A percentile compares a stretch with the other conserved stretches of the same genome.
phyloP scores from a whole-genome alignment of 2,797 vertebrate genomes.

The Aplochiton taeniatus region DNA sequence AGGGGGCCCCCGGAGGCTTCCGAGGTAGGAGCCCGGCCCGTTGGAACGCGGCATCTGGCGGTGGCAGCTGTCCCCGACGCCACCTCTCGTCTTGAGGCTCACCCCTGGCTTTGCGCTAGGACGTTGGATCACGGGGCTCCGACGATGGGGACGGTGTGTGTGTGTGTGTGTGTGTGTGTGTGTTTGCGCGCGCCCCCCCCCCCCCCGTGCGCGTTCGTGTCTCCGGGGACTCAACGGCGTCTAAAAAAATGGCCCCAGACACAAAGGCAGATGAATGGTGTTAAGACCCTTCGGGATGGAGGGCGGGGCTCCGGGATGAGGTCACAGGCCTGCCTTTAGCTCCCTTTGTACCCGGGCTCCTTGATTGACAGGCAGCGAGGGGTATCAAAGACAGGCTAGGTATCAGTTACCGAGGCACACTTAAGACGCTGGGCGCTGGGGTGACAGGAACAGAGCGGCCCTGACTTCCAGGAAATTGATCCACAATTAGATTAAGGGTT shows the following conservation, averaged over 20 bases:
- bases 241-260: slow-evolving; percentile 63
- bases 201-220: not conserved
- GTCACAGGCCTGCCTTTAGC: slow-evolving; percentile 71
- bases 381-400: slow-evolving; percentile 61
- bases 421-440: no score
- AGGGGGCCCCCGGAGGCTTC: slow-evolving; percentile 39
- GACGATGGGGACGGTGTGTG: slow-evolving; percentile 24
- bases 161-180: slow-evolving; percentile 34
- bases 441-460: no score
- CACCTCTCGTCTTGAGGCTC: slow-evolving; percentile 81
- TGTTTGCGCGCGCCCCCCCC: no score
- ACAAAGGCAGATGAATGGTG: slow-evolving; percentile 68
- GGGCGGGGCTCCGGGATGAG: slow-evolving; percentile 67
- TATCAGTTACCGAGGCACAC: slow-evolving; percentile 37
- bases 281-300: slow-evolving; percentile 69
- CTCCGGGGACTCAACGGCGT: slow-evolving; percentile 47
- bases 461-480: no score
- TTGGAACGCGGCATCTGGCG: slow-evolving; percentile 69
- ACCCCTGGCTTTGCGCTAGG: slow-evolving; percentile 68
- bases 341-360: slow-evolving; percentile 60
- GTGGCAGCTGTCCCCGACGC: slow-evolving; percentile 79
- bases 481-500: no score
- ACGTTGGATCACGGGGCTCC: slow-evolving; percentile 64
- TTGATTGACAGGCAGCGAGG: slow-evolving; percentile 64
- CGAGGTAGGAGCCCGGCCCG: slow-evolving; percentile 34